Evolutionary conservation across 1,140 invertebrate species (phyloP).

Genomic region (Chelonus insularis): DNA sequence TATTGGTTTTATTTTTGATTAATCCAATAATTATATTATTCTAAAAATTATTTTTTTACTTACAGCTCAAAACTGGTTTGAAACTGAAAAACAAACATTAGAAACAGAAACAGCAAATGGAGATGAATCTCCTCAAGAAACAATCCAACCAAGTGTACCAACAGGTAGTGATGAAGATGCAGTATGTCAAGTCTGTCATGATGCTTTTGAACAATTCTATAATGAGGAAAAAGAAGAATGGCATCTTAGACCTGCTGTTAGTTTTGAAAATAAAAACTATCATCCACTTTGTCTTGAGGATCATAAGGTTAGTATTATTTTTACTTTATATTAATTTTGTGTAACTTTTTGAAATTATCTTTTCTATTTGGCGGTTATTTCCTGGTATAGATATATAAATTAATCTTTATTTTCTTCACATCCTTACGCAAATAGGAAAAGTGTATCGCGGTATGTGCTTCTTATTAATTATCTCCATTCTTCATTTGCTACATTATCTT

Average conservation of each 20-base stretch:
- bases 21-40: no score
- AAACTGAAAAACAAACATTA: constrained; percentile 67
- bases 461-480: constrained; percentile 26
- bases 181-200: constrained; percentile 85
- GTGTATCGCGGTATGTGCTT: constrained; percentile 53
- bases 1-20: background rate
- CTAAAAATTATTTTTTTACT: constrained; percentile 13
- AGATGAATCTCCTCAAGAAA: constrained; percentile 59
- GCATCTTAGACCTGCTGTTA: constrained; percentile 84
- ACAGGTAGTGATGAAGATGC: constrained; percentile 66
- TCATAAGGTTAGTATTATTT: constrained; percentile 67
- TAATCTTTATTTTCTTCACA: constrained; percentile 13
- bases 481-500: background rate
- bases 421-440: constrained; percentile 49
- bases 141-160: constrained; percentile 65
- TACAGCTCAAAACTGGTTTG: constrained; percentile 86
- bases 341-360: background rate
- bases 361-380: constrained; percentile 1
- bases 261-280: constrained; percentile 78
- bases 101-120: constrained; percentile 57
- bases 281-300: constrained; percentile 92
- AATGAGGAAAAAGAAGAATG: constrained; percentile 96
- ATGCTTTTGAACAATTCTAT: constrained; percentile 91
- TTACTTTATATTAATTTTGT: background rate
- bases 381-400: constrained; percentile 5